Evolutionary conservation across 2,888 invertebrate species (phyloP), one percentile per base, ranked within the genome.

Genomic region (Frankliniella intonsa): DNA sequence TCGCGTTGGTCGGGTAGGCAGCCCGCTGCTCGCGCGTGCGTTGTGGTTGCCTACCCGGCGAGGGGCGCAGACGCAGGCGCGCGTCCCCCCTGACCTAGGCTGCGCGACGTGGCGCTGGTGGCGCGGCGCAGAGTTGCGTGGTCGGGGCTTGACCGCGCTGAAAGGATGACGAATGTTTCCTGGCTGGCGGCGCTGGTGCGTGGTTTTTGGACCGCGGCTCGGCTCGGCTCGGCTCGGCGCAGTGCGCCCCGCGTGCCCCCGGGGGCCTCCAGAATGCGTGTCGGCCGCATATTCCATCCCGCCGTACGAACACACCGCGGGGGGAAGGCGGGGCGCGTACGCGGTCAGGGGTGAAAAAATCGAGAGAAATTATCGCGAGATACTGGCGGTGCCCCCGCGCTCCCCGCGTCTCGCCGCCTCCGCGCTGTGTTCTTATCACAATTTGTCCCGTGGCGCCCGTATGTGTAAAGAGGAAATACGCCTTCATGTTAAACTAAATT

Each of bases 111-210:
- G 5, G 38, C 38, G 38, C n/a, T 38, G 38, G 38, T 5, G 38
- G 38, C 38, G 38, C 5, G 38, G 38, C 38, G 38, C 38, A 38
- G 38, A 38, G 38, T 5, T 38, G 38, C 38, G 38, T 3, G 38
- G 38, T 38, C 2, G 38, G 38, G 38, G 38, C 38, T 38, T 38
- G 38, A 22, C n/a, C 55, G 22, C 69, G 69, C 25, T 76, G 69
- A 76, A 22, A 25, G 69, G 9, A 76, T 76, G 69, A 76, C 69
- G 69, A 76, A 76, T 76, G 69, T 76, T 76, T 22, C 25, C 25
- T 25, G 22, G 11, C 69, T 76, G 69, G n/a, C 8, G 69, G 69
- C 69, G 38, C 38, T 38, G 38, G 38, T 38, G 38, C 38, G 17
- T 62, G 62, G 62, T 62, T 38, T 38, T 38, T 38, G 38, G 38